These are phyloP conservation scores for Oostethus manadensis DNA, from an alignment of 2,113 vertebrate species.

Conservation along the genomic window DNA sequence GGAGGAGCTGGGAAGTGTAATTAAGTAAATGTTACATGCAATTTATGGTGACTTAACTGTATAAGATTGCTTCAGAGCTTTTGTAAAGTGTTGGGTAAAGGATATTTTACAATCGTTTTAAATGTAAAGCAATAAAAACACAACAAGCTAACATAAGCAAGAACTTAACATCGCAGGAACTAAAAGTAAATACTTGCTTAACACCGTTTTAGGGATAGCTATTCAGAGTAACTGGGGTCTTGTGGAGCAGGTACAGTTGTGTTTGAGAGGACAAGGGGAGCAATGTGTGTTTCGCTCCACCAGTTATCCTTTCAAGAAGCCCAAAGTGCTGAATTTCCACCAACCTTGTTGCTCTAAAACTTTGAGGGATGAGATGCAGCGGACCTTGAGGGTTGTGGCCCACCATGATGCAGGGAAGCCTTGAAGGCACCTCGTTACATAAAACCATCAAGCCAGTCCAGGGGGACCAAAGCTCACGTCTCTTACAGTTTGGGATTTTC, in stretches of 20 bases:
- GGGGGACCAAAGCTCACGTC: constrained; percentile 33
- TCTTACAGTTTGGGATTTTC: constrained; percentile 48
- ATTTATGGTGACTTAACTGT: neutral
- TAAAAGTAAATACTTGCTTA: constrained; percentile 26
- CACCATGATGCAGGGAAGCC: constrained; percentile 20
- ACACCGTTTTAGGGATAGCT: constrained; percentile 28
- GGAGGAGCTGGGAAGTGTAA: constrained; percentile 15
- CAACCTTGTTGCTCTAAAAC: constrained; percentile 15
- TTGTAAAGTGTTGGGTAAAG: constrained; percentile 11
- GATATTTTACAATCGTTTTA: constrained; percentile 27
- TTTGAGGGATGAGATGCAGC: constrained; percentile 10
- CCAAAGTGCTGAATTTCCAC: constrained; percentile 25
- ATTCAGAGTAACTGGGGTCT: constrained; percentile 37
- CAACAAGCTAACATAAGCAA: constrained; percentile 5
- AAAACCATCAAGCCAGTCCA: constrained; percentile 23
- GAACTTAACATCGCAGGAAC: neutral
- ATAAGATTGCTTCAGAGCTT: constrained; percentile 15
- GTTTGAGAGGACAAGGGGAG: constrained; percentile 52
- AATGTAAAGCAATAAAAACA: constrained; percentile 11
- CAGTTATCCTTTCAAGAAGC: constrained; percentile 25
- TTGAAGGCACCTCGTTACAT: constrained; percentile 45
- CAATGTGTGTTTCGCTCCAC: constrained; percentile 37
- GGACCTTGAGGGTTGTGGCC: constrained; percentile 16
- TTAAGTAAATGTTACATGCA: constrained; percentile 12
- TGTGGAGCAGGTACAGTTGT: constrained; percentile 56